Base-by-base conservation (phyloP, 2,113 vertebrate species). In the Misgurnus anguillicaudatus region DNA sequence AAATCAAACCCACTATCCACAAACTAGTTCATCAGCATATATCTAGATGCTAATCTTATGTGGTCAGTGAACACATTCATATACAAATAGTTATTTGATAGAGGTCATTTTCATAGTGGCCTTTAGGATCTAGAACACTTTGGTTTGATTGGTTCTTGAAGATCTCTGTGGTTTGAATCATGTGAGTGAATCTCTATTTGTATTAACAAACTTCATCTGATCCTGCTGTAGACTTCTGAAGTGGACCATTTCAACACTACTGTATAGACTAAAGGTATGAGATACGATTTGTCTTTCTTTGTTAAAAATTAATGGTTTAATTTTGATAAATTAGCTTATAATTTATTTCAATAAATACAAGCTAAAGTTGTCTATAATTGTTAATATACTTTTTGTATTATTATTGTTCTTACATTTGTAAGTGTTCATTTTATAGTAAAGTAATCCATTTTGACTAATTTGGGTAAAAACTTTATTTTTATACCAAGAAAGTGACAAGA, bases 101-200 rank as follows among this genome's bases (percentile, higher is more conserved):
- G 17, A 5, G 53, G 19, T n/a, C 64, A 77, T 72, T 39, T 76
- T 64, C 78, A 65, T 63, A 73, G 13, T 68, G 83, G 79, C 75
- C 78, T 79, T 31, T 21, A 38, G 5, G 65, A 77, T 77, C 14
- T 4, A 45, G 19, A 36, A 55, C 41, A 10, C 70, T 67, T 36
- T 1, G 0, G 72, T 82, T 39, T 87, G 88, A 92, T 92, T 92
- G 91, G 90, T 80, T 39, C 55, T 21, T 47, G 47, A 41, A 57
- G 39, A 84, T 92, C 89, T 88, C 87, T 48, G 77, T 85, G 86
- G 88, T 86, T 89, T 91, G 84, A 84, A 82, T 88, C 86, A 86
- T 85, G 51, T 84, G 82, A 77, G 51, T 73, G 83, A 82, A 85
- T 58, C 31, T 86, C 77, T 82, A 42, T 84, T 72, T 63, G 39